Evolutionary conservation across 1,140 invertebrate species (phyloP), one percentile per base, ranked within the genome.

Genomic region (Caenorhabditis briggsae): DNA sequence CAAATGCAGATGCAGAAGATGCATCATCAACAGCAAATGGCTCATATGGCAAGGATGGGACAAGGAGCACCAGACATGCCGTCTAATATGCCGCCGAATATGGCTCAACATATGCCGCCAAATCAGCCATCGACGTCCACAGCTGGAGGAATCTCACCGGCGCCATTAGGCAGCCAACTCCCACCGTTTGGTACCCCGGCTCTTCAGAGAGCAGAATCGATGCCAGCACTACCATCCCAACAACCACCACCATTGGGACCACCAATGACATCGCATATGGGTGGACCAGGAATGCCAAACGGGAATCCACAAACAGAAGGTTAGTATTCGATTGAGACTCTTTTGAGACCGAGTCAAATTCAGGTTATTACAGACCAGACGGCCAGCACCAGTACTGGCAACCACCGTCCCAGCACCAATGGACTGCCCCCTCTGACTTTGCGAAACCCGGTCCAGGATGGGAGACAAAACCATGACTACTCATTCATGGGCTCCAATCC

Each of bases 311-410:
- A 5, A 18, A 5, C 46, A 78, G 70, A 78, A 78, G 46, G 70
- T 78, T 78, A 78, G 70, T 78, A 5, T 12, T 78, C 50, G n/a
- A 14, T 5, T 12, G 46, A 12, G 7, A 14, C 8, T 53, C 50
- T 46, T 78, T 12, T 46, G 70, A 53, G 41, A 78, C 70, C 46
- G 70, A 46, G 33, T 78, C n/a, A 20, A 78, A 78, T 78, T 25
- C 50, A 78, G 70, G 70, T 78, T 78, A 78, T 78, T 78, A 78
- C 70, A 78, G 70, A 33, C 46, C 70, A 7, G 70, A 78, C 70
- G 70, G 70, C 6, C 70, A 78, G n/a, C 33, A 46, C 2, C 70
- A 78, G 23, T 50, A 53, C 46, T 78, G 46, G 70, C 33, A 46
- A 12, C 33, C 65, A 18, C 20, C 65, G 46, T 14, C 65, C 56